Conservation (phyloP, 2,888 invertebrate species). For the Camptogramma bilineatum region DNA sequence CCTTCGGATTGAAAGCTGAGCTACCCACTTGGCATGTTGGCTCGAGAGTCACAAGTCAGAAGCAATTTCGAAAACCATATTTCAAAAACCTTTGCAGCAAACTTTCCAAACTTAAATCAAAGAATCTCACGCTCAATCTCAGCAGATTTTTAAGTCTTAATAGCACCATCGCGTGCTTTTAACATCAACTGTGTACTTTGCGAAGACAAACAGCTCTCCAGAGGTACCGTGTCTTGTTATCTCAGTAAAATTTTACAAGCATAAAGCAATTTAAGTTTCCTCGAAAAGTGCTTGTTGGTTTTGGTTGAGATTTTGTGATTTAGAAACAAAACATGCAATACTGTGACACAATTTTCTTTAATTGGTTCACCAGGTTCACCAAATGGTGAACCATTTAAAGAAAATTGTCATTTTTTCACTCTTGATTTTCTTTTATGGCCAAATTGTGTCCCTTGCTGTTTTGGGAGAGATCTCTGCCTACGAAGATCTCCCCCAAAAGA, state of each 20-base stretch:
- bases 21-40: no score
- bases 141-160: slow-evolving; percentile 49
- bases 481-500: no score
- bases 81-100: background rate
- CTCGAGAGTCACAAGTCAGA: no score
- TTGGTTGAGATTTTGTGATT: slow-evolving; percentile 6
- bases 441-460: no score
- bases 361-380: background rate
- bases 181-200: slow-evolving; percentile 46
- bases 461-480: no score
- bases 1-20: no score
- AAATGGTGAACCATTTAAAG: no score
- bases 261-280: slow-evolving; percentile 36
- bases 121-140: slow-evolving; percentile 29
- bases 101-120: slow-evolving; percentile 1
- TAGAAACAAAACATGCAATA: background rate
- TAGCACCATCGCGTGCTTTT: slow-evolving; percentile 51
- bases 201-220: slow-evolving; percentile 50
- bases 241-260: slow-evolving; percentile 39
- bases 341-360: background rate
- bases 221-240: slow-evolving; percentile 48
- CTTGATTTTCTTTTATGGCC: no score
- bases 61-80: no score
- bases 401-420: no score
- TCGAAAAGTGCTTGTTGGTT: slow-evolving; percentile 15